phyloP scores from a whole-genome alignment of 2,113 vertebrate species.

The Phainopepla nitens region DNA sequence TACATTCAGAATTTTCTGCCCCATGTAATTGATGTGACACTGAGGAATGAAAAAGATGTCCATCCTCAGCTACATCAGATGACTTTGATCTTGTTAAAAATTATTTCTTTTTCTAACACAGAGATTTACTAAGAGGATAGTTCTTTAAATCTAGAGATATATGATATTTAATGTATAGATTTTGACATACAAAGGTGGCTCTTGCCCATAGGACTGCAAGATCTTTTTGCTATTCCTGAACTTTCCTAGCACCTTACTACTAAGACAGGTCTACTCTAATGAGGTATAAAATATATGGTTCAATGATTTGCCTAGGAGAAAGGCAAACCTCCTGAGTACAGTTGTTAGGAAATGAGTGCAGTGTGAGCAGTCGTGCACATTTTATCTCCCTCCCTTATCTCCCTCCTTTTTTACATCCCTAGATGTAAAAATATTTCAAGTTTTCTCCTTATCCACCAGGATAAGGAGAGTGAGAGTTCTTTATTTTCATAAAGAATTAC shows the following conservation, averaged over 20 bases:
- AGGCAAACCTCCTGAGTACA: neutral
- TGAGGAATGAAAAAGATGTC: neutral
- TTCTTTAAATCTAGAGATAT: neutral
- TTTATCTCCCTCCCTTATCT: neutral
- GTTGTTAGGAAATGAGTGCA: neutral
- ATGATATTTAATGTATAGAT: neutral
- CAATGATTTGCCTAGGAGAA: neutral
- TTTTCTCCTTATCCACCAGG: neutral
- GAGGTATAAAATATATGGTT: neutral
- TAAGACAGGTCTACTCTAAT: neutral
- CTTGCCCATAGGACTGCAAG: neutral
- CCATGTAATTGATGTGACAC: neutral
- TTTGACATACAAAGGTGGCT: neutral
- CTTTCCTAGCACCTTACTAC: neutral
- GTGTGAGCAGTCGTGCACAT: neutral
- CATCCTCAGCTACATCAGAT: neutral
- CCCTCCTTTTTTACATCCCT: neutral
- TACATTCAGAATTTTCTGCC: neutral
- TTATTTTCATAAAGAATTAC: neutral
- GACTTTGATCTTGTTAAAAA: neutral
- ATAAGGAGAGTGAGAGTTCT: too few relatives aligned
- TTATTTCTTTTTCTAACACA: neutral
- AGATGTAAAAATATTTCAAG: neutral
- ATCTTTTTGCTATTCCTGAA: neutral
- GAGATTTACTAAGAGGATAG: neutral